Evolutionary conservation across 2,888 invertebrate species (phyloP).

Genomic region (Hedychridium roseum): DNA sequence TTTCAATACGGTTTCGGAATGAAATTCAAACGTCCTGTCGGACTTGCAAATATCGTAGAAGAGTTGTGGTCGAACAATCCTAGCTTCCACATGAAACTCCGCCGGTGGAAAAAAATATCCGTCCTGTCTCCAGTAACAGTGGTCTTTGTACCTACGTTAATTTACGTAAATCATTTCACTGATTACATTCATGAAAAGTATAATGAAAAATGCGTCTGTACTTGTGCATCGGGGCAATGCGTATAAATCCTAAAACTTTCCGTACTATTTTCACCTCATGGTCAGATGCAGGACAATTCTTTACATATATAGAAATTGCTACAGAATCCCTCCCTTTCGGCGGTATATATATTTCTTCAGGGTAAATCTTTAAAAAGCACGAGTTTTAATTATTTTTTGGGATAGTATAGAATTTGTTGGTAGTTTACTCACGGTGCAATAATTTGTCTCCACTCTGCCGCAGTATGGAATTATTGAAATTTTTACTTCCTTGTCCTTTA

Average conservation of each 20-base stretch:
- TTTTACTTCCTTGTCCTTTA: slow-evolving; percentile 29
- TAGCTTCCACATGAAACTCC: slow-evolving; percentile 33
- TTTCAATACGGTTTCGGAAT: slow-evolving; percentile 33
- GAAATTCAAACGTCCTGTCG: slow-evolving; percentile 34
- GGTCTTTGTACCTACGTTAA: slow-evolving; percentile 36
- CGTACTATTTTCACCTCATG: slow-evolving; percentile 15
- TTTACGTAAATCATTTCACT: too few relatives aligned
- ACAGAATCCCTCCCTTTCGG: slow-evolving; percentile 32
- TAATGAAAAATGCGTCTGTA: too few relatives aligned
- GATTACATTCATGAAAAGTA: background rate
- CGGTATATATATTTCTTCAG: slow-evolving; percentile 37
- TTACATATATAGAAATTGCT: slow-evolving; percentile 20
- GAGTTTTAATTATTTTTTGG: background rate
- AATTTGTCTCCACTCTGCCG: slow-evolving; percentile 30
- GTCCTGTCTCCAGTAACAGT: slow-evolving; percentile 36
- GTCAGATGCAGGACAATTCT: slow-evolving; percentile 11
- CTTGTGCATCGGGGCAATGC: slow-evolving; percentile 41
- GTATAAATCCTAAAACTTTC: slow-evolving; percentile 38
- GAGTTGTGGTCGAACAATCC: slow-evolving; percentile 29
- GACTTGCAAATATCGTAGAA: slow-evolving; percentile 29
- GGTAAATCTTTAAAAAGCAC: slow-evolving; percentile 28
- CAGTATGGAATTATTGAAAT: slow-evolving; percentile 42
- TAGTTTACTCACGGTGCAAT: slow-evolving; percentile 28
- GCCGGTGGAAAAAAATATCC: slow-evolving; percentile 35
- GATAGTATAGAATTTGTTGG: background rate